A percentile compares a stretch with the other conserved stretches of the same genome.
phyloP scores from a whole-genome alignment of 2,888 invertebrate species.

The Caenorhabditis becei region DNA sequence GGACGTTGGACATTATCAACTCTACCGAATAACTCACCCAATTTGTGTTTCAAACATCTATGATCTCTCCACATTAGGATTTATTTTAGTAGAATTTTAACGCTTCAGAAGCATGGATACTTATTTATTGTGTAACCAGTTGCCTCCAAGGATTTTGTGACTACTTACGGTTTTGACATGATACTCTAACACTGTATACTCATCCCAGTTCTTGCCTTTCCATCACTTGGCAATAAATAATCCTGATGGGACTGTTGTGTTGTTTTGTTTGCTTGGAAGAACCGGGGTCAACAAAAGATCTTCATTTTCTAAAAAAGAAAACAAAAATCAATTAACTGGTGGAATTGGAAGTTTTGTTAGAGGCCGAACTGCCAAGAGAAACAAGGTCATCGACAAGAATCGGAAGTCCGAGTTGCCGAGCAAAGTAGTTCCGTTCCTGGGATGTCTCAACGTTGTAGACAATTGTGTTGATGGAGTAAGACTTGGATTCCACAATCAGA shows the following conservation, averaged over 20 bases:
- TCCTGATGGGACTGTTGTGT: not conserved
- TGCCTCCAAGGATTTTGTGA: conserved; percentile 27
- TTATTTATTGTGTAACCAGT: conserved; percentile 13
- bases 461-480: conserved; percentile 20
- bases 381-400: conserved; percentile 39
- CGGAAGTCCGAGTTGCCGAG: conserved; percentile 36
- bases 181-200: conserved; percentile 32
- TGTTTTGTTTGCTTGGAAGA: not conserved
- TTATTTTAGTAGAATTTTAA: conserved; percentile 14
- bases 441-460: conserved; percentile 21
- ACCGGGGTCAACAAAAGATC: too few relatives aligned
- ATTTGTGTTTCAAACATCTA: not conserved
- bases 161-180: conserved; percentile 30
- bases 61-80: not conserved
- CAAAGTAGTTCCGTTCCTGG: conserved; percentile 24
- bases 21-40: not conserved
- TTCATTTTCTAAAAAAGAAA: not conserved
- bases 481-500: conserved; percentile 27
- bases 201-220: not conserved
- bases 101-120: conserved; percentile 19
- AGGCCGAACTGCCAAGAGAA: conserved; percentile 3
- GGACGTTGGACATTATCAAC: conserved; percentile 49
- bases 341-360: conserved; percentile 4
- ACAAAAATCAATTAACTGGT: conserved; percentile 12
- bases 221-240: conserved; percentile 7